Evolutionary conservation across 2,797 vertebrate genomes (phyloP), one percentile per base, ranked within the genome.

Genomic region (Pitangus sulphuratus): DNA sequence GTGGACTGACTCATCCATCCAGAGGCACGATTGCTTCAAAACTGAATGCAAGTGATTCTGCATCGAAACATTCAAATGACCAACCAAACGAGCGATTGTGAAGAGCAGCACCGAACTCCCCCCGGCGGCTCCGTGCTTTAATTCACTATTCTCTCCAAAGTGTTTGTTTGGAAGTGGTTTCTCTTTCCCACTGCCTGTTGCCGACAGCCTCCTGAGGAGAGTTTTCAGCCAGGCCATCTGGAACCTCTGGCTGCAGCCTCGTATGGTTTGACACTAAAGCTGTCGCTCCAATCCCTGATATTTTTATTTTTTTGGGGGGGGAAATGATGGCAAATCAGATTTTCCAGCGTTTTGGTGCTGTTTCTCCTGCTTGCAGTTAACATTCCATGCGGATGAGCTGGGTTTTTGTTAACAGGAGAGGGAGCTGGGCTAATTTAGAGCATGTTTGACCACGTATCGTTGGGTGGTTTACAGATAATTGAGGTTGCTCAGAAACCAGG

Each of bases 241-340:
- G 80, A 87, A 95, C 81, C 93, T 42, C 74, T 69, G 75, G 26
- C 57, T 53, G 64, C 76, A 57, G 78, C 50, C 8, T 13, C 7
- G 53, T 20, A 45, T 70, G 40, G 60, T 87, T 85, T 77, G 89
- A 71, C 95, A 87, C 90, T 90, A 76, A 90, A 70, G 39, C 75
- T 84, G 74, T 80, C 88, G 64, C 95, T 95, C 48, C 74, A 82
- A 15, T 84, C 61, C 81, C 77, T 83, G 76, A 64, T 81, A 95
- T 87, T 33, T 89, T 88, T 33, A 89, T 33, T 35, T 57, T 56
- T 79, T 95, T 88, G 26, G 15, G 15, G 40, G 92, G 90, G 95
- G 83, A 97, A 86, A 85, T 56, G 66, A 93, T 17, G 42, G 88
- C 78, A 92, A 96, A 94, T 87, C 72, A 80, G 80, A 71, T 14